Base-by-base conservation (phyloP, 2,797 vertebrate species). In the Aplochiton taeniatus region DNA sequence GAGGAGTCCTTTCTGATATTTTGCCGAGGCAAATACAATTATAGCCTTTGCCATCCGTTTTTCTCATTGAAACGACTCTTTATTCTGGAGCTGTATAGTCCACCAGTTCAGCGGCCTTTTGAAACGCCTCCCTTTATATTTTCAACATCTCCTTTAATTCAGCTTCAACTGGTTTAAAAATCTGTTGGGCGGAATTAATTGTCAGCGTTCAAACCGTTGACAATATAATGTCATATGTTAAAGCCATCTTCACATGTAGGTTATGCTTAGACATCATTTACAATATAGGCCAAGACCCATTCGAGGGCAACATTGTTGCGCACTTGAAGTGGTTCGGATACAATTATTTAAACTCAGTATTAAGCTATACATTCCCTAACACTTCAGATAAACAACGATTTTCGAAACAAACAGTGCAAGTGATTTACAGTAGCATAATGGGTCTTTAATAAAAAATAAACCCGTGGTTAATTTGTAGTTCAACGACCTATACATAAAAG, bases 1-100 rank as follows among this genome's bases (percentile, higher is more conserved):
- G 93, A 96, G 94, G 94, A 94, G 94, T 93, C 94, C 94, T 93
- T 95, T 95, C 94, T 94, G 93, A 95, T 95, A 94, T 95, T 95
- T 94, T 93, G 92, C 93, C 92, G 94, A 93, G 93, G 88, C 96
- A 97, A 98, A 99, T 94, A 93, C 91, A 98, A 98, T 98, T 98
- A 99, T 82, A 94, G 93, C 90, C 89, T 93, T 93, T 92, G 89
- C 93, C 92, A 91, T 91, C 92, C 68, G 58, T 75, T 88, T 87
- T 78, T 82, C 84, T 91, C 90, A 91, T 87, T 93, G 90, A 92
- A 90, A 93, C 88, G 83, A 82, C 88, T 87, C 93, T 93, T 96
- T 95, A 72, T 90, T 85, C 85, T 74, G 84, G 82, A 78, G 86
- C 81, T 90, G 89, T 87, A 84, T 88, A 84, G 85, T 86, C 84